Evolutionary conservation across 2,888 invertebrate species (phyloP).

Genomic region (Synergus itoensis): DNA sequence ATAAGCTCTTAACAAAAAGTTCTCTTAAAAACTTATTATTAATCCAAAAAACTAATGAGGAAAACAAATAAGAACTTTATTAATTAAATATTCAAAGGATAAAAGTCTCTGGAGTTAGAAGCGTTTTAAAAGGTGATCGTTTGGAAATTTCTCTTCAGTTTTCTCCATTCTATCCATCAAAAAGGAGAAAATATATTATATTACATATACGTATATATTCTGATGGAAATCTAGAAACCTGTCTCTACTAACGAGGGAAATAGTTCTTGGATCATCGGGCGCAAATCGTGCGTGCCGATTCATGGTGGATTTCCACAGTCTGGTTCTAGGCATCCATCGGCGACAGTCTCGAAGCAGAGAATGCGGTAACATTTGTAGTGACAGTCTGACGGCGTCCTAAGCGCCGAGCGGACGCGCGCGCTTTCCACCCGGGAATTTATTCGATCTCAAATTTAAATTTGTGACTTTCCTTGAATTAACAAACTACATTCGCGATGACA

Average conservation of each 20-base stretch:
- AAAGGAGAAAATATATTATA: neutral
- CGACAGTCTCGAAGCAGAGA: conserved; percentile 36
- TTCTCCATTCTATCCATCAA: conserved; percentile 7
- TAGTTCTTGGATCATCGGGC: conserved; percentile 10
- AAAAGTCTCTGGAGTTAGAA: conserved; percentile 13
- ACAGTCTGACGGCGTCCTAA: conserved; percentile 39
- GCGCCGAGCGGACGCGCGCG: conserved; percentile 40
- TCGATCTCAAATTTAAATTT: conserved; percentile 44
- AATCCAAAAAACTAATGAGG: no score
- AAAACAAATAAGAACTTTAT: no score
- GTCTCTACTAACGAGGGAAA: conserved; percentile 32
- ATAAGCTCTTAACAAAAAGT: neutral
- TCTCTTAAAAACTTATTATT: no score
- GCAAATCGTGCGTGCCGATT: conserved; percentile 40
- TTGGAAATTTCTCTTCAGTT: conserved; percentile 5
- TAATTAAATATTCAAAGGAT: neutral
- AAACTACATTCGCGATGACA: neutral
- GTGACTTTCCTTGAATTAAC: neutral
- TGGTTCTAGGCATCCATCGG: conserved; percentile 34
- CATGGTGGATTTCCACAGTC: conserved; percentile 35
- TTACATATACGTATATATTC: neutral
- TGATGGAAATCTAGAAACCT: conserved; percentile 36
- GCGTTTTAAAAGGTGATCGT: neutral
- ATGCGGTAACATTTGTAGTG: conserved; percentile 44
- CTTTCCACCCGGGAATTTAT: conserved; percentile 43